Base-by-base conservation (phyloP, 2,888 invertebrate species). In the Leptinotarsa haldemani region DNA sequence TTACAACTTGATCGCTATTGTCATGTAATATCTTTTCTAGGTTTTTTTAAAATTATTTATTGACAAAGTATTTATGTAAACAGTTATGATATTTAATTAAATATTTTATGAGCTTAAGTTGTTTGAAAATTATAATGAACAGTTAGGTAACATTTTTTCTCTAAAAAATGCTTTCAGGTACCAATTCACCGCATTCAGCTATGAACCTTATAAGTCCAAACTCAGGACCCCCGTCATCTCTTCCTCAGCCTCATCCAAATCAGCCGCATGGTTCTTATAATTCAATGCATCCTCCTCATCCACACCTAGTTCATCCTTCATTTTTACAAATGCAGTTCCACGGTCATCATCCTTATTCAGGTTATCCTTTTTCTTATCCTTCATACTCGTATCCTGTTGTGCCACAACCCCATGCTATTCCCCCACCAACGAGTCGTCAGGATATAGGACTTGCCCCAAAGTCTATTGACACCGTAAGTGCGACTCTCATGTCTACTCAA, bases 331-430 rank as follows among this genome's bases (percentile, higher is more conserved):
- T 91, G 71, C 90, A 91, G 22, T 91, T 90, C 63, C 91, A 91
- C 81, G 90, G 92, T 52, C 65, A 69, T 7, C 92, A 93, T 81
- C 92, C 93, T 15, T 93, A 93, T 85, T 90, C 92, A 73, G 92
- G 92, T 53, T 93, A 93, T 83, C 92, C 92, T 58, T 92, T 92
- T 86, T 91, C 93, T 70, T 92, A 91, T 83, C 92, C 92, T 3
- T 92, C 93, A 1, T 94, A 94, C 88, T 90, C 94, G 69, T 92
- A 95, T 81, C 92, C 93, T 1, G 90, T 93, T 75, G 93, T 93
- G 4, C 93, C 93, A 13, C 93, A 93, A 82, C 94, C 94, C 2
- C 93, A 93, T 81, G 92, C 93, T 7, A 92, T 93, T 83, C 93
- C 93, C 18, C 93, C 93, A 2, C 92, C 93, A 82, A 74, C 80